Percentiles rank a stretch among this genome's conserved stretches.
phyloP scores from a whole-genome alignment of 1,140 invertebrate species.

The Microplitis mediator region DNA sequence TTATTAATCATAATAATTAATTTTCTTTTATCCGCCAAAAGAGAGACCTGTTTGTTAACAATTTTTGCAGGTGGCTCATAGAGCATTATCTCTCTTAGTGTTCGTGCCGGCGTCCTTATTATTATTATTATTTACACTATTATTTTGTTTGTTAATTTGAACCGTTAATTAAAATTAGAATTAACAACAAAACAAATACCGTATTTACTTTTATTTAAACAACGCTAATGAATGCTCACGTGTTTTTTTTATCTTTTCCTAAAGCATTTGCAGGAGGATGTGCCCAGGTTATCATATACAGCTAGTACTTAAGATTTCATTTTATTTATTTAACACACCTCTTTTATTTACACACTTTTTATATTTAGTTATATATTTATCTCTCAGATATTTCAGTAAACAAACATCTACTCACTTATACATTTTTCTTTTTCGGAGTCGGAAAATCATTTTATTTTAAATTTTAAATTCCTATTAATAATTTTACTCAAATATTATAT shows the following conservation, averaged over 20 bases:
- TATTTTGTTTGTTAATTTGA: constrained; percentile 32
- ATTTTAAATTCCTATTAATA: too few relatives aligned
- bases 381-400: constrained; percentile 30
- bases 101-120: constrained; percentile 11
- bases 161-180: not conserved
- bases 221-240: constrained; percentile 49
- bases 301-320: constrained; percentile 60
- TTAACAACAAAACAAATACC: constrained; percentile 29
- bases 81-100: constrained; percentile 5
- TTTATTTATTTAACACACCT: constrained; percentile 44
- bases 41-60: constrained; percentile 17
- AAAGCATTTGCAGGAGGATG: constrained; percentile 63
- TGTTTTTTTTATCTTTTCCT: constrained; percentile 59
- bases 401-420: constrained; percentile 44
- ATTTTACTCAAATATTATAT: too few relatives aligned
- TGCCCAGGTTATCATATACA: constrained; percentile 60
- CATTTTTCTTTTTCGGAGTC: constrained; percentile 40
- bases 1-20: not conserved
- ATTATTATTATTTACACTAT: constrained; percentile 25
- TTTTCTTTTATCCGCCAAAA: not conserved
- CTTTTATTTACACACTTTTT: constrained; percentile 35
- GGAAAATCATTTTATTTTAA: constrained; percentile 39
- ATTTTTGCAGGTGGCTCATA: constrained; percentile 26
- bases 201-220: constrained; percentile 16
- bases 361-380: not conserved